Evolutionary conservation across 2,888 invertebrate species (phyloP).

Genomic region (Agriopis leucophaearia): DNA sequence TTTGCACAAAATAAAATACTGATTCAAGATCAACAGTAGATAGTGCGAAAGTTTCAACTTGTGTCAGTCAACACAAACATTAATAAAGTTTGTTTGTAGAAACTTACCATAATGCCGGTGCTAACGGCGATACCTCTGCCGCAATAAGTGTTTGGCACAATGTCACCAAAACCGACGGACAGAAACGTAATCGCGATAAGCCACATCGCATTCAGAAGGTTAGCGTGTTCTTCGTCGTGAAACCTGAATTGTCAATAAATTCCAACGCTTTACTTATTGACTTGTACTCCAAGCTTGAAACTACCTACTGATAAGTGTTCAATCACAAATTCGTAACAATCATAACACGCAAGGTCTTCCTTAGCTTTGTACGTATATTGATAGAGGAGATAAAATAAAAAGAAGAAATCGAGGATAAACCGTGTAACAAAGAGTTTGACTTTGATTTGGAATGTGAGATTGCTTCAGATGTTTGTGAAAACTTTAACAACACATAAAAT

Average conservation of each 20-base stretch:
- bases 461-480: conserved; percentile 65
- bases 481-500: conserved; percentile 80
- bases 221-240: conserved; percentile 99
- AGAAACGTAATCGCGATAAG: conserved; percentile 99
- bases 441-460: conserved; percentile 74
- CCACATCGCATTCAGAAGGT: conserved; percentile 99
- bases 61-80: conserved; percentile 81
- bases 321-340: conserved; percentile 61
- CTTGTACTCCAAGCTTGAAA: conserved; percentile 52
- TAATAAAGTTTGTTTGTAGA: conserved; percentile 65
- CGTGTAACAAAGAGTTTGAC: conserved; percentile 80
- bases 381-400: conserved; percentile 61
- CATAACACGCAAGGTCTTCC: conserved; percentile 54
- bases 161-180: conserved; percentile 99
- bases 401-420: conserved; percentile 54
- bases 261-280: conserved; percentile 73
- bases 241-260: conserved; percentile 91
- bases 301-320: conserved; percentile 53
- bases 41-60: conserved; percentile 41
- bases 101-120: conserved; percentile 99
- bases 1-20: conserved; percentile 46
- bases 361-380: conserved; percentile 54
- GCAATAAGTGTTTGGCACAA: conserved; percentile 99
- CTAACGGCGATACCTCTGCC: conserved; percentile 99
- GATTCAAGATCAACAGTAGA: conserved; percentile 26